Conservation (phyloP, 2,113 vertebrate species). For the Meles meles region DNA sequence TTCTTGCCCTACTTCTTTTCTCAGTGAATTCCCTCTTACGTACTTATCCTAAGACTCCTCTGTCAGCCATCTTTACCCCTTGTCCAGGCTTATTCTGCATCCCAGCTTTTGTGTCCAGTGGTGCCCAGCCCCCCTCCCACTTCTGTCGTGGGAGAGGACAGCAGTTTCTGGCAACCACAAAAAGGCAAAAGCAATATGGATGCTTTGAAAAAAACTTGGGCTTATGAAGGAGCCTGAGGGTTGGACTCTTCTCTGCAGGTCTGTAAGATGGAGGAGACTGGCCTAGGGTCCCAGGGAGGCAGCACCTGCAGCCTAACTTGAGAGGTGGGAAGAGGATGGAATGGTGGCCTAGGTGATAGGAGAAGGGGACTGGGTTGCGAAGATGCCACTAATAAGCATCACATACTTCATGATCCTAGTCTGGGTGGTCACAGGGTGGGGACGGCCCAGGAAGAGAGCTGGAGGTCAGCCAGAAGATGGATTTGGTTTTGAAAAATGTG, state of each 20-base stretch:
- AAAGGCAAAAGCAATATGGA: not conserved
- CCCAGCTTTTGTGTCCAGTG: not conserved
- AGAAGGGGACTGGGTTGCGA: not conserved
- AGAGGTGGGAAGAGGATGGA: not conserved
- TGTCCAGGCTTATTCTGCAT: not conserved
- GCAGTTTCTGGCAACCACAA: not conserved
- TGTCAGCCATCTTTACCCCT: not conserved
- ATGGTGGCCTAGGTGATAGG: not conserved
- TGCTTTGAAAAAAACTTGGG: not conserved
- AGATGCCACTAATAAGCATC: not conserved
- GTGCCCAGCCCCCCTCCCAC: not conserved
- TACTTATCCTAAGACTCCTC: not conserved
- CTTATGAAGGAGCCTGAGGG: not conserved
- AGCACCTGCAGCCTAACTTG: not conserved
- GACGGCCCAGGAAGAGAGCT: not conserved
- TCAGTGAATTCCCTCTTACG: not conserved
- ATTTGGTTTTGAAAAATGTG: not conserved
- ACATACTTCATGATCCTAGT: not conserved
- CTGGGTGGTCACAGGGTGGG: not conserved
- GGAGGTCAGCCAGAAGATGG: not conserved
- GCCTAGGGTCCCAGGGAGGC: not conserved
- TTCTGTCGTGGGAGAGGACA: not conserved
- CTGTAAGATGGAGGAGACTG: not conserved
- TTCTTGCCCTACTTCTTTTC: not conserved
- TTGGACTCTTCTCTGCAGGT: not conserved